A percentile compares a stretch with the other conserved stretches of the same genome.
These are phyloP conservation scores for Panthera leo DNA, from an alignment of 2,113 vertebrate genomes.

Conservation along the genomic window DNA sequence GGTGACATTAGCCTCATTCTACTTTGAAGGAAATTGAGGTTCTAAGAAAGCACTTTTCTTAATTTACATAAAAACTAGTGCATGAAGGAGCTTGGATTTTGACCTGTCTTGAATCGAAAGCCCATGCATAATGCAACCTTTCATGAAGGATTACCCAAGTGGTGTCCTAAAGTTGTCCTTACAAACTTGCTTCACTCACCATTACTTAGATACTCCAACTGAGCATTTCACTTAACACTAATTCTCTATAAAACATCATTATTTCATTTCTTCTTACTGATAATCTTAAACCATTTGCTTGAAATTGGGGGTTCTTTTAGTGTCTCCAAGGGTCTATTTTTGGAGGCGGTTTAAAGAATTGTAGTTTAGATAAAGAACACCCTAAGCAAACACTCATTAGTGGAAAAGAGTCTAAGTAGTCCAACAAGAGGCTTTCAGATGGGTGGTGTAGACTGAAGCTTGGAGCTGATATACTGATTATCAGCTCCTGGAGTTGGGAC, in stretches of 20 bases:
- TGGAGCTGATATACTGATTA: neutral
- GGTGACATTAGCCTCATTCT: neutral
- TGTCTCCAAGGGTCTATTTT: neutral
- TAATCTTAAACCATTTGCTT: conserved; percentile 8
- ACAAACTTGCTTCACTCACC: neutral
- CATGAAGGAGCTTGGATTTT: neutral
- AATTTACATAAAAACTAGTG: neutral
- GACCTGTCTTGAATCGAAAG: neutral
- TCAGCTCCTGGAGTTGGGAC: neutral
- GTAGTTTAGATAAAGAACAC: neutral
- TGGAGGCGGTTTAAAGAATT: neutral
- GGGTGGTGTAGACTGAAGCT: accelerated
- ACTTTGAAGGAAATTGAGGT: neutral
- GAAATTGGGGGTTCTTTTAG: neutral
- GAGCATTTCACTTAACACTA: neutral
- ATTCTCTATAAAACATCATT: neutral
- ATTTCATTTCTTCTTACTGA: neutral
- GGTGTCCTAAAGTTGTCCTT: neutral
- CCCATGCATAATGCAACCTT: accelerated
- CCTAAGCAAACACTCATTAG: neutral
- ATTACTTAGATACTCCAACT: neutral
- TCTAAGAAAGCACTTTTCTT: neutral
- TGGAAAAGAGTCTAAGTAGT: neutral
- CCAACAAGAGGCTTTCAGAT: neutral
- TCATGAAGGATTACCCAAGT: neutral